phyloP scores from a whole-genome alignment of 2,797 vertebrate species.

The Selene dorsalis region DNA sequence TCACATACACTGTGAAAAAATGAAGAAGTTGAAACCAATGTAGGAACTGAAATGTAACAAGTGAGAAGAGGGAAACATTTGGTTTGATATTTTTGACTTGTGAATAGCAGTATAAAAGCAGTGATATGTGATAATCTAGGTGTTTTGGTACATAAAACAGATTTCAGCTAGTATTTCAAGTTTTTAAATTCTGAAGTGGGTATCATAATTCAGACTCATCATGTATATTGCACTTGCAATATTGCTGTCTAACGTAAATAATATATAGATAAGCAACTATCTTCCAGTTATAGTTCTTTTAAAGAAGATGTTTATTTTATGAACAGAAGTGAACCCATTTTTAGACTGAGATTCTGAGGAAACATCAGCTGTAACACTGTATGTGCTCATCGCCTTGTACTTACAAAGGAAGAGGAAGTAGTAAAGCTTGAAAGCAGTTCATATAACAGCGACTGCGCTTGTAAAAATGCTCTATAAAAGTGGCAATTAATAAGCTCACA shows the following conservation, averaged over 20 bases:
- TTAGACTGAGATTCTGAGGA: background rate
- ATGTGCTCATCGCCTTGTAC: constrained; percentile 6
- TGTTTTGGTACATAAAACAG: background rate
- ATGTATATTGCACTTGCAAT: background rate
- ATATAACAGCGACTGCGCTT: constrained; percentile 27
- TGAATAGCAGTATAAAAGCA: background rate
- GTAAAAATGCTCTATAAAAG: constrained; percentile 54
- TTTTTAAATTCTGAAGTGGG: background rate
- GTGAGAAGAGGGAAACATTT: background rate
- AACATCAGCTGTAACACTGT: constrained; percentile 6
- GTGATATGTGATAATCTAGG: background rate
- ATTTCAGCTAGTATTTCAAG: background rate
- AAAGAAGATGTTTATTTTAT: constrained; percentile 4
- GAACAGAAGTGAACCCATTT: background rate
- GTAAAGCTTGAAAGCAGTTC: constrained; percentile 55
- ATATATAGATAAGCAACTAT: background rate
- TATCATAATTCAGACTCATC: background rate
- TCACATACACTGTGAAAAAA: background rate
- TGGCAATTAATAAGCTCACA: background rate
- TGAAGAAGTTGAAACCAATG: background rate
- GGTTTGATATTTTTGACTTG: no score
- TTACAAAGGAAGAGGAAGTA: constrained; percentile 63
- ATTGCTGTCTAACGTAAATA: constrained; percentile 19
- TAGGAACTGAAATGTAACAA: background rate
- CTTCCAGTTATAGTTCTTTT: background rate